phyloP scores from a whole-genome alignment of 2,888 invertebrate species.

The Cheilosia vernalis region DNA sequence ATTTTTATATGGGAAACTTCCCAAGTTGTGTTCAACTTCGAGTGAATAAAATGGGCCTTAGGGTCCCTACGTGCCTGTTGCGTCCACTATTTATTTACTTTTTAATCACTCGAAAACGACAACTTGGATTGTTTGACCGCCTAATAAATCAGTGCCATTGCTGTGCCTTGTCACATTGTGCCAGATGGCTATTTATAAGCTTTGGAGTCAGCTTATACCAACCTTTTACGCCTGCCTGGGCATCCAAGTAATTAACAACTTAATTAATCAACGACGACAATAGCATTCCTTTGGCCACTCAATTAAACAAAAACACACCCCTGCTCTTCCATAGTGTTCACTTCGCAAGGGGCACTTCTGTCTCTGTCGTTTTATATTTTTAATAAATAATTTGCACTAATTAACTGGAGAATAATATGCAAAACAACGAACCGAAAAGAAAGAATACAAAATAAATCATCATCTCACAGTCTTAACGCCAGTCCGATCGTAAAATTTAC shows the following conservation, averaged over 20 bases:
- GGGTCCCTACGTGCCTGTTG: too few relatives aligned
- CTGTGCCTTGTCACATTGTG: too few relatives aligned
- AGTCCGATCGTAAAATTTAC: conserved; percentile 20
- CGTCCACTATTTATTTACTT: too few relatives aligned
- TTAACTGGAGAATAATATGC: conserved; percentile 39
- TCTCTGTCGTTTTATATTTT: background rate
- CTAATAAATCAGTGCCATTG: too few relatives aligned
- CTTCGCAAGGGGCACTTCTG: background rate
- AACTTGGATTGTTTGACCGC: too few relatives aligned
- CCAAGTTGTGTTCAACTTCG: too few relatives aligned
- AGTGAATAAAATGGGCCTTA: too few relatives aligned
- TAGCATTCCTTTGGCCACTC: conserved; percentile 11
- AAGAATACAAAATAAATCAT: conserved; percentile 30
- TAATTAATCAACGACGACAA: conserved; percentile 17
- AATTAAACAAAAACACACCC: conserved; percentile 5
- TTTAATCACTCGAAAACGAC: too few relatives aligned
- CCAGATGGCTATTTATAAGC: too few relatives aligned
- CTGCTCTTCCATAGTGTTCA: too few relatives aligned
- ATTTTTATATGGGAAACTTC: too few relatives aligned
- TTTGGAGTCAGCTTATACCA: too few relatives aligned
- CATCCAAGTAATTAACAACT: conserved; percentile 20
- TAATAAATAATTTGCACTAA: conserved; percentile 45
- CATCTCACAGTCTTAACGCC: conserved; percentile 49
- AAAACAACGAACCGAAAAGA: conserved; percentile 15
- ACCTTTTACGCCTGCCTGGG: background rate